These are phyloP conservation scores for Charaxes varanes DNA, from an alignment of 1,140 invertebrate genomes.

Conservation along the genomic window DNA sequence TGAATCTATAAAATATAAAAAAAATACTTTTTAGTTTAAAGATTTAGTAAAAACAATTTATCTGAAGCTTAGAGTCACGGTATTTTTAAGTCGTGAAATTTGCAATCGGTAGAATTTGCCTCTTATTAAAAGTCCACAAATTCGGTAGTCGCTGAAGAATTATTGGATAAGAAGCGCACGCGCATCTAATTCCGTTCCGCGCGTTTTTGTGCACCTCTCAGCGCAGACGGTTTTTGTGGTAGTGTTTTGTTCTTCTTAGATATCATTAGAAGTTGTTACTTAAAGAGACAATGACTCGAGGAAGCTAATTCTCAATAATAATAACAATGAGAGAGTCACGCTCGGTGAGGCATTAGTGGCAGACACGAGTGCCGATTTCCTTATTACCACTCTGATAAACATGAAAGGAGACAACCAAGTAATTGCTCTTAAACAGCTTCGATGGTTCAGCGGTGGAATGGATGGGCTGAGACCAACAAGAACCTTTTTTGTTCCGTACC, in stretches of 20 bases:
- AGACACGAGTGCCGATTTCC: constrained; percentile 51
- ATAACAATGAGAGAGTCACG: constrained; percentile 64
- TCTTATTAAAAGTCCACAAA: not conserved
- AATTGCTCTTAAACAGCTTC: too few species aligned
- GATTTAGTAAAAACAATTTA: too few species aligned
- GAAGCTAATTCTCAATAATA: constrained; percentile 57
- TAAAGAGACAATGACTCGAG: constrained; percentile 50
- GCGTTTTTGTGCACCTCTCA: constrained; percentile 29
- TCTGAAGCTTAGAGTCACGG: too few species aligned
- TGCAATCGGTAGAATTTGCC: too few species aligned
- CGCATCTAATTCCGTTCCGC: constrained; percentile 43
- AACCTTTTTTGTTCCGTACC: too few species aligned
- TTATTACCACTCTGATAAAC: constrained; percentile 38
- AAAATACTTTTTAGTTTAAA: too few species aligned
- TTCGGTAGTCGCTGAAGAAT: not conserved
- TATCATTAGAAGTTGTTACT: constrained; percentile 39
- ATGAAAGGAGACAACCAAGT: constrained; percentile 20
- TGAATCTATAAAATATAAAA: too few species aligned
- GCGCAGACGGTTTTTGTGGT: constrained; percentile 26
- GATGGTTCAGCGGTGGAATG: too few species aligned
- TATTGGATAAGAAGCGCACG: constrained; percentile 38
- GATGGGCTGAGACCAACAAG: too few species aligned
- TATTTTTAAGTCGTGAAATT: too few species aligned
- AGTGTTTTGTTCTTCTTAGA: constrained; percentile 31
- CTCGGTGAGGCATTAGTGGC: constrained; percentile 53